Conservation (phyloP, 2,888 invertebrate species). For the Parnassius apollo region DNA sequence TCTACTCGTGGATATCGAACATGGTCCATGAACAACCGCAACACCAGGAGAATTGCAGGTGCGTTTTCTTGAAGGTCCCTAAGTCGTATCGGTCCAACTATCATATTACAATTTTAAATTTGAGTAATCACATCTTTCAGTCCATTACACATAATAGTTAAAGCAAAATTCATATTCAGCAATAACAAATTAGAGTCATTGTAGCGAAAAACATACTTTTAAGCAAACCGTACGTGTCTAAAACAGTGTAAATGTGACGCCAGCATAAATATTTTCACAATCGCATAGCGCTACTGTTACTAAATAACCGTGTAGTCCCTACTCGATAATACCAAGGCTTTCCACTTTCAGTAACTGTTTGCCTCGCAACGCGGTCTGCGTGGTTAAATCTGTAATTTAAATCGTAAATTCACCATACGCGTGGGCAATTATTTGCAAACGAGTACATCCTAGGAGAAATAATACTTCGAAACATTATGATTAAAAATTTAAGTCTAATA, state of each 20-base stretch:
- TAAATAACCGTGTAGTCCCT: slow-evolving; percentile 60
- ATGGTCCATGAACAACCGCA: too few relatives aligned
- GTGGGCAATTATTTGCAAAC: neutral
- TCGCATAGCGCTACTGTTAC: slow-evolving; percentile 49
- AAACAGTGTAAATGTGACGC: slow-evolving; percentile 27
- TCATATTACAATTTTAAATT: too few relatives aligned
- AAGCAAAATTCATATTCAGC: slow-evolving; percentile 2
- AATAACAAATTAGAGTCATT: slow-evolving; percentile 9
- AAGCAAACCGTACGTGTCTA: slow-evolving; percentile 22
- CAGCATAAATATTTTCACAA: slow-evolving; percentile 55
- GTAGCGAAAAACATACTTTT: neutral
- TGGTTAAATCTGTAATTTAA: slow-evolving; percentile 13
- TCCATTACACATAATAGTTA: slow-evolving; percentile 3
- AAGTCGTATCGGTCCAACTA: too few relatives aligned
- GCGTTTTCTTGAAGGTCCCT: too few relatives aligned
- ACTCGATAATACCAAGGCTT: slow-evolving; percentile 73
- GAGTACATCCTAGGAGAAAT: too few relatives aligned
- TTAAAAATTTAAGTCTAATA: too few relatives aligned
- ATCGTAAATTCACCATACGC: slow-evolving; percentile 9
- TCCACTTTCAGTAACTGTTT: slow-evolving; percentile 69
- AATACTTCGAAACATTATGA: too few relatives aligned
- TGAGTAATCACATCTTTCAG: neutral
- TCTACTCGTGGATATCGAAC: too few relatives aligned
- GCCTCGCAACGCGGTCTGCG: slow-evolving; percentile 36
- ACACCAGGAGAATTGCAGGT: too few relatives aligned